Percentiles rank a stretch among this genome's conserved stretches.
These are phyloP conservation scores for Rhea pennata DNA, from an alignment of 2,113 vertebrate genomes.

Conservation along the genomic window DNA sequence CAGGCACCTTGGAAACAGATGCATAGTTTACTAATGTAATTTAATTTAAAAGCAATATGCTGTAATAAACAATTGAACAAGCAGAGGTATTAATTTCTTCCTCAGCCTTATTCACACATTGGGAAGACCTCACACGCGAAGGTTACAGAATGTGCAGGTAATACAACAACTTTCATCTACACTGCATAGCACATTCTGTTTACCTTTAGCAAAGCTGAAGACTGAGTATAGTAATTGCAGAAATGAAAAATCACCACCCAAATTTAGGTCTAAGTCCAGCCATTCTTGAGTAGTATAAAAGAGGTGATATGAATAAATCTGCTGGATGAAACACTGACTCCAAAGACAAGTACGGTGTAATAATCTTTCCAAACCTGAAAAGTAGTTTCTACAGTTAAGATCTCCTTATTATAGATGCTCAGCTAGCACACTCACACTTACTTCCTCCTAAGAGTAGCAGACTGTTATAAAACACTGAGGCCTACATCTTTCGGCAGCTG, in stretches of 20 bases:
- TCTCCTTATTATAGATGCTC: neutral
- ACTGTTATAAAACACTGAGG: neutral
- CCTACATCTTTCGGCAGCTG: neutral
- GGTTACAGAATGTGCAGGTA: neutral
- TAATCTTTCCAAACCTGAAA: neutral
- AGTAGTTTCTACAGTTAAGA: neutral
- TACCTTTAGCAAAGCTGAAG: neutral
- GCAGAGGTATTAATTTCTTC: neutral
- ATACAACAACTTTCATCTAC: neutral
- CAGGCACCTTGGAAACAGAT: constrained; percentile 18
- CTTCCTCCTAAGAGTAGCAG: neutral
- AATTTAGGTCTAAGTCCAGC: neutral
- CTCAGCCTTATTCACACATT: constrained; percentile 9
- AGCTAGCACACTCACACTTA: neutral
- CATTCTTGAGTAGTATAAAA: neutral
- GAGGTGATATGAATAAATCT: neutral
- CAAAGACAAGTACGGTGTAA: neutral
- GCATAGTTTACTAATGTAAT: neutral
- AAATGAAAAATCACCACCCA: constrained; percentile 53
- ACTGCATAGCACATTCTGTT: neutral
- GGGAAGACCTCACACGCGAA: constrained; percentile 5
- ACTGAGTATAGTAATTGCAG: constrained; percentile 4
- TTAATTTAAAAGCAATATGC: constrained; percentile 5
- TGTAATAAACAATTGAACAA: constrained; percentile 23
- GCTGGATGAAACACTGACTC: neutral